Evolutionary conservation across 2,888 invertebrate genomes (phyloP).

Genomic region (Lasioglossum morio): DNA sequence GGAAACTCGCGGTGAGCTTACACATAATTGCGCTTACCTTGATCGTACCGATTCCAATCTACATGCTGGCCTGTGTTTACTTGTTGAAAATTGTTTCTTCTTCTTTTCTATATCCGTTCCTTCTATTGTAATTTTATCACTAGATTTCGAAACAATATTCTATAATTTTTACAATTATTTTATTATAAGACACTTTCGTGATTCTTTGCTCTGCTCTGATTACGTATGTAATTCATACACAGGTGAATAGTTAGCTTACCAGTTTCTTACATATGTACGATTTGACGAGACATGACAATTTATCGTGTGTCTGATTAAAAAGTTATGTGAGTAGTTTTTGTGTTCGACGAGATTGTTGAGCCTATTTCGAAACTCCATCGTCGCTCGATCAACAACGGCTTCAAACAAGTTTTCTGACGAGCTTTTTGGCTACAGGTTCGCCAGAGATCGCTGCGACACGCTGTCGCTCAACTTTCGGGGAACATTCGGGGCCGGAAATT

Average conservation of each 20-base stretch:
- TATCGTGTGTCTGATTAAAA: not conserved
- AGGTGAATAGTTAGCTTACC: not conserved
- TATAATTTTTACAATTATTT: not conserved
- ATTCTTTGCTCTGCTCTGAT: not conserved
- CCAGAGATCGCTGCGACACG: conserved; percentile 24
- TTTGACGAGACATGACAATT: not conserved
- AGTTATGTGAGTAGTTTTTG: not conserved
- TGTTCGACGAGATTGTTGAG: not conserved
- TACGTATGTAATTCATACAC: not conserved
- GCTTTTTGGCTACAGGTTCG: conserved; percentile 1
- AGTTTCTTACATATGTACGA: no score
- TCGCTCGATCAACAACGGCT: not conserved
- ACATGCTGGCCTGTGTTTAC: not conserved
- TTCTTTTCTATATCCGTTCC: no score
- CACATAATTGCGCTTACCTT: not conserved
- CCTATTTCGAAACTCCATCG: not conserved
- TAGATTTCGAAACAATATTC: not conserved
- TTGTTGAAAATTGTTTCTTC: not conserved
- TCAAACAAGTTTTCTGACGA: not conserved
- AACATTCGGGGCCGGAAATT: conserved; percentile 71
- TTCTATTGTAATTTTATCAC: not conserved
- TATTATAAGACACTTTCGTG: not conserved
- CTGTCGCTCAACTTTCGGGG: conserved; percentile 19
- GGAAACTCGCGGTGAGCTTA: not conserved
- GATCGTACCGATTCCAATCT: not conserved